Evolutionary conservation across 2,888 invertebrate species (phyloP), one percentile per base, ranked within the genome.

Genomic region (Drosophila dives): DNA sequence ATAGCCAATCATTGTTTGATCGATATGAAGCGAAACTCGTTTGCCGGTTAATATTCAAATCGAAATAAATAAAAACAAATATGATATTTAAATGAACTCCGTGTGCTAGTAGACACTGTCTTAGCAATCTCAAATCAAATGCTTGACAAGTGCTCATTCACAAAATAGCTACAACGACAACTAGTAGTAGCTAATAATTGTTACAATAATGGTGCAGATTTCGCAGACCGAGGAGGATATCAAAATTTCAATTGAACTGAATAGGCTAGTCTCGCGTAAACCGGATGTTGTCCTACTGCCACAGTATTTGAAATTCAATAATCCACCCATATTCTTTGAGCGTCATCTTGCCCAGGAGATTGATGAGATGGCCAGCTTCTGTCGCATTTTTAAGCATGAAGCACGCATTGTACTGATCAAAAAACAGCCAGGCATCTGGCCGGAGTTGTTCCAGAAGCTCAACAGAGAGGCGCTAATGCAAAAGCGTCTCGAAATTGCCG

Each of bases 251-350:
- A 92, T 93, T 69, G 92, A 92, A 66, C 76, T 93, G 8, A 93
- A 92, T 72, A 90, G 92, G 36, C 69, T 92, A 71, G 86, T 91
- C 20, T 91, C 88, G 54, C 90, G 87, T 23, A 92, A 90, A 34
- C 93, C 93, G 69, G 93, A 92, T 66, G 91, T 93, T 61, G 91
- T 93, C 2, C 77, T 93, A 4, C 69, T 93, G 40, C 91, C 93
- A 10, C 86, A 83, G 50, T 93, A 93, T 72, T 73, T 93, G 0
- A 93, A 93, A 65, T 93, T 93, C 50, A 93, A 93, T 65, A 92
- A 91, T 88, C 93, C 93, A 12, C 93, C 93, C 4, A 92, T 92
- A 70, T 93, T 93, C 63, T 93, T 93, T 64, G 93, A 93, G 66
- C 91, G 92, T 0, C 93, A 93, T 80, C 67, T 93, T 15, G 80